phyloP scores from a whole-genome alignment of 2,797 vertebrate genomes.

The Anguilla pacifica region DNA sequence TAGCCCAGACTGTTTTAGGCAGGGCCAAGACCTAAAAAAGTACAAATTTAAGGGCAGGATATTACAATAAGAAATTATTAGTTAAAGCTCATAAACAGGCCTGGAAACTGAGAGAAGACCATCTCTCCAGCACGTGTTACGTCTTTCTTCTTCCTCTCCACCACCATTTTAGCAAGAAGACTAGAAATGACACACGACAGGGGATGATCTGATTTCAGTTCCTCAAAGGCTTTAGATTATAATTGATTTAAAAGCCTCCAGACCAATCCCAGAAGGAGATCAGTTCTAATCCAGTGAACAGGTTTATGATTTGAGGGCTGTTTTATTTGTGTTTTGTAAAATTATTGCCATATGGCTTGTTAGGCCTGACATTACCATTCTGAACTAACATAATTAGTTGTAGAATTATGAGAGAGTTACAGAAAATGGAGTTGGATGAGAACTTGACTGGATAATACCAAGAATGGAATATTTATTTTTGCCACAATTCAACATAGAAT shows the following conservation, averaged over 20 bases:
- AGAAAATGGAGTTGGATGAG: background rate
- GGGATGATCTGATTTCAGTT: background rate
- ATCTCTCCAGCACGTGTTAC: background rate
- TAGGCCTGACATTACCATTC: background rate
- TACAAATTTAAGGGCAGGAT: background rate
- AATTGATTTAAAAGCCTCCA: background rate
- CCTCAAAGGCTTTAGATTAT: background rate
- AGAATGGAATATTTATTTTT: background rate
- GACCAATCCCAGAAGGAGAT: background rate
- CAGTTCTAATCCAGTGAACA: constrained; percentile 7
- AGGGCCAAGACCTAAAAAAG: background rate
- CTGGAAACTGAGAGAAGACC: background rate
- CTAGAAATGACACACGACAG: background rate
- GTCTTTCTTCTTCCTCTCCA: background rate
- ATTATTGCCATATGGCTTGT: background rate
- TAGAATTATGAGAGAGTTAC: background rate
- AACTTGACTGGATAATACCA: background rate
- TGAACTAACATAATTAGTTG: background rate
- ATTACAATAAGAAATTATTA: background rate
- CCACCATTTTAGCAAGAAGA: background rate
- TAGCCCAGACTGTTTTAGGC: too few species aligned
- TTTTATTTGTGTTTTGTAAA: constrained; percentile 3
- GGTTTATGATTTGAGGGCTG: background rate
- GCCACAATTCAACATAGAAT: background rate
- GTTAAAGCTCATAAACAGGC: background rate